phyloP scores from a whole-genome alignment of 1,140 invertebrate species.

The Carposina sasakii region DNA sequence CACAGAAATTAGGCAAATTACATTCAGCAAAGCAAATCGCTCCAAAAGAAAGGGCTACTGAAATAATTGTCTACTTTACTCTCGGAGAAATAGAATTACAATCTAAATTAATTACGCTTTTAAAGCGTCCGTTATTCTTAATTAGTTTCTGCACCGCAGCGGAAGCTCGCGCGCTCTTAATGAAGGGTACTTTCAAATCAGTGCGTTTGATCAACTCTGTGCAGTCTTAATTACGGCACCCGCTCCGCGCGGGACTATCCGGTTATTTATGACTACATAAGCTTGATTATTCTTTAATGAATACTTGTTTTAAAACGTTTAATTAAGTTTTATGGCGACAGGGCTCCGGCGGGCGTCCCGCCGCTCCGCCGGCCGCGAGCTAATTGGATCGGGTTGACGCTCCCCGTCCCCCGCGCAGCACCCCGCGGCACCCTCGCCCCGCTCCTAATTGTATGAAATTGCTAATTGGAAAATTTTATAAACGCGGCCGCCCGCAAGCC shows the following conservation, averaged over 20 bases:
- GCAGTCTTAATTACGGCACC: slow-evolving; percentile 72
- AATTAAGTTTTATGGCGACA: slow-evolving; percentile 75
- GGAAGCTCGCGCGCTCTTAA: slow-evolving; percentile 69
- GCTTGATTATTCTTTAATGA: slow-evolving; percentile 75
- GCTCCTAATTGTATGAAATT: slow-evolving; percentile 70
- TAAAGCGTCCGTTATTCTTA: slow-evolving; percentile 73
- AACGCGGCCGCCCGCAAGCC: slow-evolving; percentile 60
- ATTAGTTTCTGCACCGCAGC: slow-evolving; percentile 73
- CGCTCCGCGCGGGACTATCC: slow-evolving; percentile 70
- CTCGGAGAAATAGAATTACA: slow-evolving; percentile 72
- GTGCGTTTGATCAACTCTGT: slow-evolving; percentile 73
- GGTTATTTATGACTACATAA: slow-evolving; percentile 74
- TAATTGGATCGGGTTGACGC: slow-evolving; percentile 71
- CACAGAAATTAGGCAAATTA: slow-evolving; percentile 68
- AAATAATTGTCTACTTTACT: slow-evolving; percentile 72
- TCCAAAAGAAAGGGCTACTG: slow-evolving; percentile 69
- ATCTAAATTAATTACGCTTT: slow-evolving; percentile 73
- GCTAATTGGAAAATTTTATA: slow-evolving; percentile 74
- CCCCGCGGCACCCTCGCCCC: slow-evolving; percentile 38
- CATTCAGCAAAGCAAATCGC: slow-evolving; percentile 64
- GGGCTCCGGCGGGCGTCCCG: slow-evolving; percentile 65
- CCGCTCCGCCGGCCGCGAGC: slow-evolving; percentile 67
- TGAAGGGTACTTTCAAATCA: slow-evolving; percentile 73
- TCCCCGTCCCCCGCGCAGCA: slow-evolving; percentile 29
- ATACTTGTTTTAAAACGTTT: slow-evolving; percentile 75